Percentiles rank a stretch among this genome's conserved stretches.
Evolutionary conservation across 2,888 invertebrate species (phyloP).

Genomic region (Drosophila borealis): DNA sequence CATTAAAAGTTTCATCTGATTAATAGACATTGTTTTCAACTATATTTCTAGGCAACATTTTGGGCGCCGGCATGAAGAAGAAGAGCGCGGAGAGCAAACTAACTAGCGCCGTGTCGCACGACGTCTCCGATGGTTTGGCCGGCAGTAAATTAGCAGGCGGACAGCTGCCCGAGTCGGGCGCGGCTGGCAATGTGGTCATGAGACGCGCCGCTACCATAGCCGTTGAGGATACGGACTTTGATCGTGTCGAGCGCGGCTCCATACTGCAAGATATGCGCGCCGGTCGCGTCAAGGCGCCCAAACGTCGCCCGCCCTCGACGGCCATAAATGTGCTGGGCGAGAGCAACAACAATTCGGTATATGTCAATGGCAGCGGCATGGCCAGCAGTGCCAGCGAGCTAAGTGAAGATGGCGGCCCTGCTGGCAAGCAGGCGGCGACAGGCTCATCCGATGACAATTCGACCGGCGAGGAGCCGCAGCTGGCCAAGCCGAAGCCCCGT

Average conservation of each 20-base stretch:
- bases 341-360: conserved; percentile 82
- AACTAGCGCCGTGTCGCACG: conserved; percentile 82
- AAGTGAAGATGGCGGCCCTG: conserved; percentile 62
- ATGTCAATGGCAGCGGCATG: conserved; percentile 81
- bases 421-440: conserved; percentile 47
- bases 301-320: conserved; percentile 87
- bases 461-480: conserved; percentile 79
- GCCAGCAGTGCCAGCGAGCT: conserved; percentile 68
- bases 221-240: conserved; percentile 86
- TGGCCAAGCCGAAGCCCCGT: conserved; percentile 88
- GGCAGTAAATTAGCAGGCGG: conserved; percentile 84
- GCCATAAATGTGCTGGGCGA: conserved; percentile 83
- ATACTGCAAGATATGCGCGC: conserved; percentile 89
- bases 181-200: conserved; percentile 74
- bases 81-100: conserved; percentile 87
- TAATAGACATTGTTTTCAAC: neutral
- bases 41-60: conserved; percentile 85
- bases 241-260: conserved; percentile 88
- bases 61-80: conserved; percentile 88
- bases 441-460: conserved; percentile 82
- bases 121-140: conserved; percentile 85
- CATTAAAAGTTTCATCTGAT: neutral
- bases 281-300: conserved; percentile 86
- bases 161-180: conserved; percentile 66
- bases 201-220: conserved; percentile 80